phyloP scores from a whole-genome alignment of 2,797 vertebrate genomes.

The Betta splendens region DNA sequence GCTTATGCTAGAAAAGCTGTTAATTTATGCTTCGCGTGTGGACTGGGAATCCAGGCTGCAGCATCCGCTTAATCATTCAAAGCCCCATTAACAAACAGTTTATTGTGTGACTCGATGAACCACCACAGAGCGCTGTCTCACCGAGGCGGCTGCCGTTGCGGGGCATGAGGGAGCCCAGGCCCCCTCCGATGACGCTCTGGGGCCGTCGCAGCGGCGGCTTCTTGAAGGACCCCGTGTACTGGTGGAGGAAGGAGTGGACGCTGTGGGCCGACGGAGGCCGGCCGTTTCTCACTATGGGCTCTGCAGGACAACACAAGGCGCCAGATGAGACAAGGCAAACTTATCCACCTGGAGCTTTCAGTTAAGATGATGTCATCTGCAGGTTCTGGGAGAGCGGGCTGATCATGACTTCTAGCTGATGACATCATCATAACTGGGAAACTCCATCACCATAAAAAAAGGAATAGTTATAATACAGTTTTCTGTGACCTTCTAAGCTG shows the following conservation, averaged over 20 bases:
- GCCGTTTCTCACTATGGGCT: conserved; percentile 95
- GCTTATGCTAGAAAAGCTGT: background rate
- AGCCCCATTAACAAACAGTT: conserved; percentile 18
- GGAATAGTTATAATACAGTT: too few species aligned
- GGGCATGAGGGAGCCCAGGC: conserved; percentile 93
- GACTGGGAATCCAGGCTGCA: conserved; percentile 6
- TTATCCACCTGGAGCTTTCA: too few species aligned
- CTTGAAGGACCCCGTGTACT: conserved; percentile 95
- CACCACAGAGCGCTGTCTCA: conserved; percentile 73
- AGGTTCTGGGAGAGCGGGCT: too few species aligned
- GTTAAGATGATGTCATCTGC: too few species aligned
- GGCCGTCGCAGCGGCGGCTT: conserved; percentile 92
- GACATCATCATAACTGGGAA: too few species aligned
- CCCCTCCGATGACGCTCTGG: conserved; percentile 94
- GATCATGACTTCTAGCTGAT: too few species aligned
- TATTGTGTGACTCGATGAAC: conserved; percentile 8
- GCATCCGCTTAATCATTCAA: conserved; percentile 5
- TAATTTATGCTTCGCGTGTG: conserved; percentile 22
- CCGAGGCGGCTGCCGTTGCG: conserved; percentile 95
- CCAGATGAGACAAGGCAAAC: too few species aligned
- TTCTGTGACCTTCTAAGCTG: background rate
- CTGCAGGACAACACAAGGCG: too few species aligned
- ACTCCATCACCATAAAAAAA: too few species aligned
- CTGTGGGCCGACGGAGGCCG: conserved; percentile 93
- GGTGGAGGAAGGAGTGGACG: conserved; percentile 97